Conservation (phyloP, 2,888 invertebrate genomes). For the Lycia hirtaria region DNA sequence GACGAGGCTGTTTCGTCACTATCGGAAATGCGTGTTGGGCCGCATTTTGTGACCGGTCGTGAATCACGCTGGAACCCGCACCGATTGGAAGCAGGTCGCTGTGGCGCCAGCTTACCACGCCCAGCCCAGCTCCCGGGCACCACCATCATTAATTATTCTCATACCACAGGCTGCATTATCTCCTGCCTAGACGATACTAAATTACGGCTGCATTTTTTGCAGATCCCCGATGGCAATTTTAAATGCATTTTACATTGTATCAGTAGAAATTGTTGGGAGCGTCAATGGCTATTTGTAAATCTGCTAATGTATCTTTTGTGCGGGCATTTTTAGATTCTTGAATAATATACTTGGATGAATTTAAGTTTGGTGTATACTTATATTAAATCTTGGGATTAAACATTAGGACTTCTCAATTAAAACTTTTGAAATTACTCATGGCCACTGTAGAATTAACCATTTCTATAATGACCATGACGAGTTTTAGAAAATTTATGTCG, state of each 20-base stretch:
- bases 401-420: too few species aligned
- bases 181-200: conserved; percentile 51
- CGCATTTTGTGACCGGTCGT: conserved; percentile 65
- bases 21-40: conserved; percentile 68
- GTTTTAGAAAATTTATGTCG: too few species aligned
- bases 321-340: background rate
- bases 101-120: conserved; percentile 77
- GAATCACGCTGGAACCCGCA: conserved; percentile 61
- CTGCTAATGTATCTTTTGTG: conserved; percentile 9
- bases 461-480: too few species aligned
- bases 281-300: conserved; percentile 11
- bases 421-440: too few species aligned
- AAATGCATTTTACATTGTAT: conserved; percentile 25
- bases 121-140: conserved; percentile 63
- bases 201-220: conserved; percentile 60
- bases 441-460: too few species aligned
- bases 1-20: conserved; percentile 70
- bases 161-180: conserved; percentile 65
- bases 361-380: too few species aligned
- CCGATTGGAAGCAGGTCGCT: conserved; percentile 55
- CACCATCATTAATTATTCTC: conserved; percentile 71
- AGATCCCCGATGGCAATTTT: conserved; percentile 20
- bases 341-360: too few species aligned
- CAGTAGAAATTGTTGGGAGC: conserved; percentile 5
- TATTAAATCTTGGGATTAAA: too few species aligned